Percentiles rank a stretch among this genome's conserved stretches.
Conservation (phyloP, 1,140 invertebrate species). For the Drosophila miranda region DNA sequence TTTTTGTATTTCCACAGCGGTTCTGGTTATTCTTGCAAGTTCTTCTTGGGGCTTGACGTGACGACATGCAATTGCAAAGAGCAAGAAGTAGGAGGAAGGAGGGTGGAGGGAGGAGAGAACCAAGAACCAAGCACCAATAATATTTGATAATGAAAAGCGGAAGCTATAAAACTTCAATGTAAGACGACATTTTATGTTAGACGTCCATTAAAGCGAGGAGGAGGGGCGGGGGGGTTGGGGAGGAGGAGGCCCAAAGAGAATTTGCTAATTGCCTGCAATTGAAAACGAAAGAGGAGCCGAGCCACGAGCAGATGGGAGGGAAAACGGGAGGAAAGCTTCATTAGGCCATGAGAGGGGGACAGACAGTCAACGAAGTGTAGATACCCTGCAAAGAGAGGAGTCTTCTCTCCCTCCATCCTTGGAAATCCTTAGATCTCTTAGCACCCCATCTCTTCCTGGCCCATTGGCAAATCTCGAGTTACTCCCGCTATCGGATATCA, state of each 20-base stretch:
- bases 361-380: background rate
- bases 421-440: too few species aligned
- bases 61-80: slow-evolving; percentile 68
- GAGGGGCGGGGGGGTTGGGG: background rate
- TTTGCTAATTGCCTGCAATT: slow-evolving; percentile 76
- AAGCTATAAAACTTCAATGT: slow-evolving; percentile 63
- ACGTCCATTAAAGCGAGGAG: slow-evolving; percentile 16
- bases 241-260: slow-evolving; percentile 34
- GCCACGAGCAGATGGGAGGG: slow-evolving; percentile 3
- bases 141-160: slow-evolving; percentile 80
- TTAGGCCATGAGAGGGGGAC: slow-evolving; percentile 22
- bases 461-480: too few species aligned
- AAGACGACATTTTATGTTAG: slow-evolving; percentile 48
- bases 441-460: too few species aligned
- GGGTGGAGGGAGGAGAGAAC: slow-evolving; percentile 2
- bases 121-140: slow-evolving; percentile 57
- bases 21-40: background rate
- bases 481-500: slow-evolving; percentile 1
- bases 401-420: too few species aligned
- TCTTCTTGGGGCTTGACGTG: slow-evolving; percentile 49
- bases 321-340: slow-evolving; percentile 35
- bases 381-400: slow-evolving; percentile 6
- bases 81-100: slow-evolving; percentile 5
- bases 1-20: slow-evolving; percentile 21
- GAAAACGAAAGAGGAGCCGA: slow-evolving; percentile 16